A percentile compares a stretch with the other conserved stretches of the same genome.
These are phyloP conservation scores for Argynnis bischoffii DNA, from an alignment of 2,888 invertebrate genomes.

Conservation along the genomic window DNA sequence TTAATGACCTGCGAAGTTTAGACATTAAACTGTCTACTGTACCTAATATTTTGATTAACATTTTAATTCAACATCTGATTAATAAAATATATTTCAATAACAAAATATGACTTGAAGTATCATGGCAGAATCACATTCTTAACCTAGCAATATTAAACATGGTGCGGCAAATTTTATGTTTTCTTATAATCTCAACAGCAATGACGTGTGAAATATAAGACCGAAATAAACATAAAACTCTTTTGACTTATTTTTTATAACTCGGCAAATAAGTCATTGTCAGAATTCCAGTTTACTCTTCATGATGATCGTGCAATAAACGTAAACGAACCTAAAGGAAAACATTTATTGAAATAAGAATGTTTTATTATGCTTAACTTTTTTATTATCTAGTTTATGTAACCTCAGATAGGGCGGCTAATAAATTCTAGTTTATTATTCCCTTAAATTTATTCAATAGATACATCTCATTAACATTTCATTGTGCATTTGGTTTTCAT, in stretches of 20 bases:
- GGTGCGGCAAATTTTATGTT: constrained; percentile 57
- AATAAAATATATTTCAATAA: too few relatives aligned
- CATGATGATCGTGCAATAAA: constrained; percentile 60
- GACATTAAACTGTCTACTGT: constrained; percentile 55
- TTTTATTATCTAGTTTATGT: constrained; percentile 33
- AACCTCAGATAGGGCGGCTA: constrained; percentile 8
- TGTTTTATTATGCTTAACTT: constrained; percentile 42
- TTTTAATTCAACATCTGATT: too few relatives aligned
- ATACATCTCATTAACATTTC: neutral
- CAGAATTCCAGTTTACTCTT: constrained; percentile 56
- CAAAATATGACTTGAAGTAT: too few relatives aligned
- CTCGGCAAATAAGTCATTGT: constrained; percentile 69
- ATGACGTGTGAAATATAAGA: constrained; percentile 68
- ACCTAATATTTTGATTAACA: constrained; percentile 44
- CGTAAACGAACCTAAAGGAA: constrained; percentile 50
- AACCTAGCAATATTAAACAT: constrained; percentile 51
- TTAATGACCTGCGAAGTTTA: constrained; percentile 62
- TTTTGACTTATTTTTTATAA: constrained; percentile 59
- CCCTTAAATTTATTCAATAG: neutral
- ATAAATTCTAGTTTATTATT: constrained; percentile 16
- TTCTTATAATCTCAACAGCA: constrained; percentile 63
- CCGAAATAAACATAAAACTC: constrained; percentile 65
- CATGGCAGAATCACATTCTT: neutral
- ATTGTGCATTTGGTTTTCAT: neutral
- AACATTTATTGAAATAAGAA: constrained; percentile 49